Percentiles rank a stretch among this genome's conserved stretches.
phyloP scores from a whole-genome alignment of 2,888 invertebrate species.

The Pedicia rivosa region DNA sequence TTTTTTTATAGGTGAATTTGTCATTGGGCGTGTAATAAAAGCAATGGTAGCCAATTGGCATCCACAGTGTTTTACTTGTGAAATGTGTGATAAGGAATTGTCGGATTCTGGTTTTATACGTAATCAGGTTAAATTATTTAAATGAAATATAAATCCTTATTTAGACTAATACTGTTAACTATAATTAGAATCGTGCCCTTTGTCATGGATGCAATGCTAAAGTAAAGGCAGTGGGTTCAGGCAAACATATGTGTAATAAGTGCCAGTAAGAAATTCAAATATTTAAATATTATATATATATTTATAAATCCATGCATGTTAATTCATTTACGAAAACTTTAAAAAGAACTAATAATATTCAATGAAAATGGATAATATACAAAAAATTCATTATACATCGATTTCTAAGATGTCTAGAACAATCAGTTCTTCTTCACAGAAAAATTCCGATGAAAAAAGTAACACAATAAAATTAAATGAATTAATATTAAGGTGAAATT shows the following conservation, averaged over 20 bases:
- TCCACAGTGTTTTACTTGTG: conserved; percentile 93
- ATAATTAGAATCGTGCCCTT: conserved; percentile 46
- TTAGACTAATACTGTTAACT: not conserved
- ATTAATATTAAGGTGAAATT: too few relatives aligned
- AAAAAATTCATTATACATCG: too few relatives aligned
- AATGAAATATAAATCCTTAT: not conserved
- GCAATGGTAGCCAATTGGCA: conserved; percentile 99
- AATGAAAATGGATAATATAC: too few relatives aligned
- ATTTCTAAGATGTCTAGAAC: too few relatives aligned
- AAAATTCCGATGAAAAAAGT: too few relatives aligned
- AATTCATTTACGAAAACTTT: not conserved
- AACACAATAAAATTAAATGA: too few relatives aligned
- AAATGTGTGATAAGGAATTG: conserved; percentile 77
- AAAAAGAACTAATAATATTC: too few relatives aligned
- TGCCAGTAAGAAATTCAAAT: conserved; percentile 88
- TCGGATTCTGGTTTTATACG: conserved; percentile 97
- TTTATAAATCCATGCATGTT: not conserved
- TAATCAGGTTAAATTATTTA: conserved; percentile 41
- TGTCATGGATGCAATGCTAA: conserved; percentile 95
- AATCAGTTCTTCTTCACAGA: too few relatives aligned
- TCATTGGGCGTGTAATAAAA: conserved; percentile 97
- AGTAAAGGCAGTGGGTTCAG: conserved; percentile 86
- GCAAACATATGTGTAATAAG: conserved; percentile 95
- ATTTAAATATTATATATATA: too few relatives aligned
- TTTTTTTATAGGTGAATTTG: conserved; percentile 48